Percentiles rank a stretch among this genome's conserved stretches.
phyloP scores from a whole-genome alignment of 2,888 invertebrate genomes.

The Hetaerina titia region DNA sequence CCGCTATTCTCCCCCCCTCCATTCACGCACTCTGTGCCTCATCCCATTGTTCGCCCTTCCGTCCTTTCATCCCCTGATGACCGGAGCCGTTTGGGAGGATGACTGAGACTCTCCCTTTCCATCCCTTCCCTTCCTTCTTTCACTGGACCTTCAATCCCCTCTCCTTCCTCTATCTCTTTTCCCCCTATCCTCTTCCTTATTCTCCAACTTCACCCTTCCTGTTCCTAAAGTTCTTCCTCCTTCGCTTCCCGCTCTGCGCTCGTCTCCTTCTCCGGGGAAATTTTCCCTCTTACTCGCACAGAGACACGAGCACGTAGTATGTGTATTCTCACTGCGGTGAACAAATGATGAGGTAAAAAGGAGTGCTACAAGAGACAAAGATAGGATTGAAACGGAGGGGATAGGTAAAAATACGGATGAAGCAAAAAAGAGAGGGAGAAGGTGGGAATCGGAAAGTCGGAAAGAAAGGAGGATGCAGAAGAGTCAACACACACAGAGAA shows the following conservation, averaged over 20 bases:
- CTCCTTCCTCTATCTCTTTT: neutral
- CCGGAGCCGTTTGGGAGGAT: constrained; percentile 44
- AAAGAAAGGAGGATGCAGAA: too few species aligned
- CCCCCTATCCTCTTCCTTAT: neutral
- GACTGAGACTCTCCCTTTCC: neutral
- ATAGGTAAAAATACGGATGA: too few species aligned
- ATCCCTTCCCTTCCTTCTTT: neutral
- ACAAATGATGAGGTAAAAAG: neutral
- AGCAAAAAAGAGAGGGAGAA: too few species aligned
- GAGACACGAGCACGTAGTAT: neutral
- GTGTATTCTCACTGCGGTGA: too few species aligned
- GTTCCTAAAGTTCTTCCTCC: neutral
- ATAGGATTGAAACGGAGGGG: neutral
- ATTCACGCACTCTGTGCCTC: neutral
- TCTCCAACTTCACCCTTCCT: neutral
- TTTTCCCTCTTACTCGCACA: constrained; percentile 5
- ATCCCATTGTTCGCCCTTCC: constrained; percentile 55
- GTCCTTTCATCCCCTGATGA: constrained; percentile 53
- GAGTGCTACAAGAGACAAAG: neutral
- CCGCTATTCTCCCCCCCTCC: neutral
- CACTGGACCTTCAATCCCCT: neutral
- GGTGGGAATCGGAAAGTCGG: too few species aligned
- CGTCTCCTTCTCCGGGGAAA: constrained; percentile 60
- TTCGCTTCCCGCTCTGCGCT: neutral
- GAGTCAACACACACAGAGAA: too few species aligned